phyloP scores from a whole-genome alignment of 2,888 invertebrate genomes.

The Hymenopus coronatus region DNA sequence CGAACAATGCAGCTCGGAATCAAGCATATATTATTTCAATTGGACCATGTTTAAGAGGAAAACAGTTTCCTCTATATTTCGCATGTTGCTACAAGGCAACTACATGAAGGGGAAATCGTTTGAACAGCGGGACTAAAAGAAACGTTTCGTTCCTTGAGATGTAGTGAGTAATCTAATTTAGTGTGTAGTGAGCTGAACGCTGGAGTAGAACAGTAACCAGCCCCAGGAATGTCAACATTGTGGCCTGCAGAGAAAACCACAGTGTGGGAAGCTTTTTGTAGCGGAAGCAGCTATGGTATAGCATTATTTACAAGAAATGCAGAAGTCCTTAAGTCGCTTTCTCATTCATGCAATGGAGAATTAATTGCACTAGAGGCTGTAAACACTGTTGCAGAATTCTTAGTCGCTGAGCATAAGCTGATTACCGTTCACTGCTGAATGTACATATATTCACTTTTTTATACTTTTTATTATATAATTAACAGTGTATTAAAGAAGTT shows the following conservation, averaged over 20 bases:
- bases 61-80: background rate
- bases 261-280: background rate
- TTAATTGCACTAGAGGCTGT: background rate
- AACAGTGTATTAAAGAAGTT: too few relatives aligned
- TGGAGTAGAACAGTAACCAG: background rate
- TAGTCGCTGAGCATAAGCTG: background rate
- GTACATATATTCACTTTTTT: too few relatives aligned
- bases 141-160: background rate
- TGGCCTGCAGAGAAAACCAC: background rate
- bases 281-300: background rate
- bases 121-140: background rate
- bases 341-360: background rate
- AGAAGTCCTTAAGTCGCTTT: background rate
- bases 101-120: background rate
- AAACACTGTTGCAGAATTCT: background rate
- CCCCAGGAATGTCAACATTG: background rate
- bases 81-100: background rate
- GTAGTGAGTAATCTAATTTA: background rate
- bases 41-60: background rate
- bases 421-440: too few relatives aligned
- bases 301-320: background rate
- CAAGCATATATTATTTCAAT: background rate
- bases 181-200: background rate
- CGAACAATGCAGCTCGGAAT: too few relatives aligned
- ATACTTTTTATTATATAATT: too few relatives aligned